Base-by-base conservation (phyloP, 2,888 invertebrate genomes). In the Antheraea assamensis region DNA sequence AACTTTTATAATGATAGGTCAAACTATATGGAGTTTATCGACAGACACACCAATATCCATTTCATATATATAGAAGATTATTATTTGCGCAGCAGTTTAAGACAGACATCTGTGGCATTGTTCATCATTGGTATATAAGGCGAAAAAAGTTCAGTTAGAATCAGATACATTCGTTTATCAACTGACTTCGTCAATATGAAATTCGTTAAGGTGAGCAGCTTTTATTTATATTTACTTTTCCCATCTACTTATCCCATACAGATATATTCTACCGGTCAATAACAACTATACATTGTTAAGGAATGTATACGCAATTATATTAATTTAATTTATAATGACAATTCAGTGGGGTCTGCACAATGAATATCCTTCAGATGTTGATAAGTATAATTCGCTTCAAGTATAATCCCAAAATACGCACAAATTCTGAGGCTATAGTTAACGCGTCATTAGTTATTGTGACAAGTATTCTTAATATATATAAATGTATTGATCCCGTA, bases 101-200 rank as follows among this genome's bases (percentile, higher is more conserved):
- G 13, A 42, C 13, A 13, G 13, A 42, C 42, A 19, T 66, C 30
- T 19, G 19, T 17, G 19, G 3, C 19, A 66, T 31, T 66, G 66
- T 66, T 66, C 30, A 31, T 7, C 19, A 31, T 66, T 66, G 17
- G 31, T 66, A 66, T 66, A 66, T 66, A 66, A 66, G 66, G 17
- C 31, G 19, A 66, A 31, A 19, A 30, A 19, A 17, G 66, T 2
- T 66, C 66, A 21, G 19, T 64, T 30, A 7, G 31, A 19, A 66
- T 66, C 66, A 66, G 66, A 66, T 66, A 31, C 15, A 1, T 66
- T 21, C 66, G 10, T 15, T 19, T 31, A 66, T 66, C 66, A 31
- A 73, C 61, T 61, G 42, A 70, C 58, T 73, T 31, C 58, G 35
- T 35, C 68, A 68, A 35, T n/a, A 68, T 68, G 68, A 21, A 68